phyloP scores from a whole-genome alignment of 2,113 vertebrate species.

The Fregetta grallaria region DNA sequence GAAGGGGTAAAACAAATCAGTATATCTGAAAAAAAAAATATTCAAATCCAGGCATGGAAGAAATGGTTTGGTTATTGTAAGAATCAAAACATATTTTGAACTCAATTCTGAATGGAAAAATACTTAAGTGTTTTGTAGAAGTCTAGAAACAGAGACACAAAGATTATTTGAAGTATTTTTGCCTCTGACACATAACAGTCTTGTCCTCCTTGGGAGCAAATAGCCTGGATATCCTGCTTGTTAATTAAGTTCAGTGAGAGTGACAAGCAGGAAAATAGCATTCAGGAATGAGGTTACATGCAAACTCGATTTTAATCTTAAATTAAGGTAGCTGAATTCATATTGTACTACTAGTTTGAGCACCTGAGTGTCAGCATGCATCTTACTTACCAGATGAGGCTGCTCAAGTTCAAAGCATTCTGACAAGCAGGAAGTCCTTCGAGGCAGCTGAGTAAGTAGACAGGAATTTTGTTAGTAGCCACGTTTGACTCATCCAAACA shows the following conservation, averaged over 20 bases:
- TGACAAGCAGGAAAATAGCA: neutral
- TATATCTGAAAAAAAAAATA: neutral
- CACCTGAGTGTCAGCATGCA: neutral
- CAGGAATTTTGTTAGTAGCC: neutral
- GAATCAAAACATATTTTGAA: neutral
- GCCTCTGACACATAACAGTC: neutral
- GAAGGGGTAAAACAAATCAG: neutral
- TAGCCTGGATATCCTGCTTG: neutral
- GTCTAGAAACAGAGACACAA: neutral
- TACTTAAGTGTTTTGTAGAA: neutral
- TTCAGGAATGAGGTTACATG: neutral
- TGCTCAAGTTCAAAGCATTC: neutral
- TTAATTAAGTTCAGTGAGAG: neutral
- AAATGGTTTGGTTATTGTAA: neutral
- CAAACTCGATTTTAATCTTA: neutral
- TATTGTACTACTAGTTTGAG: neutral
- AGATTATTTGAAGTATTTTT: neutral
- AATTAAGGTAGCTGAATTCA: neutral
- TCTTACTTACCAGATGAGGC: neutral
- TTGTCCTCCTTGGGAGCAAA: neutral
- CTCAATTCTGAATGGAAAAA: neutral
- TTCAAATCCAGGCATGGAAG: neutral
- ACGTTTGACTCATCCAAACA: rapidly evolving
- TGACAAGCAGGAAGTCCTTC: neutral
- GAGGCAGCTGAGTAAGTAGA: neutral